Base-by-base conservation (phyloP, 2,113 vertebrate genomes). In the Colossoma macropomum region DNA sequence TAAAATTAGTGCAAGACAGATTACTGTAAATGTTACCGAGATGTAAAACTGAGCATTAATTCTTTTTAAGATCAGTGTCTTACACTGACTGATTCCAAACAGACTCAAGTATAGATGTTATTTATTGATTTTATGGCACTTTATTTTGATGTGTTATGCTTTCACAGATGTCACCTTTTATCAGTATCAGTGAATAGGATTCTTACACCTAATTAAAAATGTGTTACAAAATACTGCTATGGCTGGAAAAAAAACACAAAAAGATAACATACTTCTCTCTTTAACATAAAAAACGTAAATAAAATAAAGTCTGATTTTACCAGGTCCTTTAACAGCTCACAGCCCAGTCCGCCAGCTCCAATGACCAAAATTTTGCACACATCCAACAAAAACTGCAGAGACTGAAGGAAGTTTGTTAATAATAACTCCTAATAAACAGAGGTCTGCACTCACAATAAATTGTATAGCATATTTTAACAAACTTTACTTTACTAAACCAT, bases 261-360 rank as follows among this genome's bases (percentile, higher is more conserved):
- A n/a, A n/a, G n/a, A n/a, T 16, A 56, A 7, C 48, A 69, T 25
- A 66, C 11, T 13, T 1, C 1, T 13, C 13, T 9, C 21, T n/a
- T 34, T 12, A 50, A 25, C n/a, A 82, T 23, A 8, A 0, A 74
- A 11, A 19, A 38, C 65, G 8, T 2, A 50, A 19, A 13, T 21
- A 56, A 56, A 56, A 13, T 56, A 56, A 15, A 50, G 34, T 38
- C 3, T 38, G 7, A 7, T 38, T 38, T 3, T 97, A 98, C 97
- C 97, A 98, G 92, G 90, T 98, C 96, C 95, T 98, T 98, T 76
- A 98, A 95, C 84, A 98, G 97, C 91, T 98, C 97, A 84, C 97
- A 98, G 93, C 97, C 97, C 90, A 98, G 94, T 89, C 97, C 97
- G 86, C 97, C 97, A 88, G 97, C 96, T 91, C 97, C 97, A 90